These are phyloP conservation scores for Ochotona curzoniae DNA, from an alignment of 2,113 vertebrate species.

Conservation along the genomic window DNA sequence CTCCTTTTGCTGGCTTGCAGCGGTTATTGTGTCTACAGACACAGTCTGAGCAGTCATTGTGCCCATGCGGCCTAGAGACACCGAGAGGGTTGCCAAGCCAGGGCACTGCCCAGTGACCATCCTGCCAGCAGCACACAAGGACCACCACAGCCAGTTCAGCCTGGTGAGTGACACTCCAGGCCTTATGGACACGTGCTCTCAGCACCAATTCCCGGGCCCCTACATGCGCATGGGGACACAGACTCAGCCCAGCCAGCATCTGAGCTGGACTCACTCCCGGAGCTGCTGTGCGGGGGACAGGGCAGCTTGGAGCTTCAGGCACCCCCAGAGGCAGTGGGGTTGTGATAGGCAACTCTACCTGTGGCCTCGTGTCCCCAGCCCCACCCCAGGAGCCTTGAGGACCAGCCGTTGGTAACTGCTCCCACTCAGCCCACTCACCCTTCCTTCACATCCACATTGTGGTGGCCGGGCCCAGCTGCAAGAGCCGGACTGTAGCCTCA, in stretches of 20 bases:
- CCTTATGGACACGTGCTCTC: no score
- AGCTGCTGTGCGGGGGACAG: not conserved
- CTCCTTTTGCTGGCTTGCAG: not conserved
- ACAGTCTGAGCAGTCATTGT: not conserved
- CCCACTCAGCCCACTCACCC: no score
- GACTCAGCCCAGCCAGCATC: not conserved
- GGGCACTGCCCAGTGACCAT: not conserved
- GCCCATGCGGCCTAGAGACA: not conserved
- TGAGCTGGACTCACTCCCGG: not conserved
- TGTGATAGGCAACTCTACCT: no score
- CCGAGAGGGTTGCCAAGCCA: not conserved
- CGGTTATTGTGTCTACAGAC: not conserved
- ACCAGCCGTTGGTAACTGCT: no score
- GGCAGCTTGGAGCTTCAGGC: not conserved
- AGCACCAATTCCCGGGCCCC: no score
- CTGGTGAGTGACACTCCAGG: not conserved
- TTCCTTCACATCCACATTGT: not conserved
- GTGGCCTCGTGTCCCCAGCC: no score
- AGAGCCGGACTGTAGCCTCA: no score
- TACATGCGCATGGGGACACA: no score
- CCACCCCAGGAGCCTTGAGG: no score
- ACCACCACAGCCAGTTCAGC: not conserved
- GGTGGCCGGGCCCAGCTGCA: not conserved
- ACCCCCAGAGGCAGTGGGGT: not conserved
- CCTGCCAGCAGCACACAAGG: not conserved